These are phyloP conservation scores for Eupithecia dodoneata DNA, from an alignment of 2,888 invertebrate genomes.

Conservation along the genomic window DNA sequence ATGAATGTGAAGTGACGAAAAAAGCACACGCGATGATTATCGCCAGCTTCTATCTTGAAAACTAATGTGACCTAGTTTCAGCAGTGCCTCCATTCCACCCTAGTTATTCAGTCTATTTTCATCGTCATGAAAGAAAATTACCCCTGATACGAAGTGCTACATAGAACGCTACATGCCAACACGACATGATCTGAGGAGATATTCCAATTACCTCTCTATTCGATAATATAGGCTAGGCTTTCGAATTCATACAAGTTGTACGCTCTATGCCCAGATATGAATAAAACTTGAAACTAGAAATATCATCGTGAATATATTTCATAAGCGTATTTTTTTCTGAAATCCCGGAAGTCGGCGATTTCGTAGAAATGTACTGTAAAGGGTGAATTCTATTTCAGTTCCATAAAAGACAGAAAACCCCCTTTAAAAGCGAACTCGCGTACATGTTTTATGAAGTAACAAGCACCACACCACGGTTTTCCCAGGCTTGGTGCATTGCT, in stretches of 20 bases:
- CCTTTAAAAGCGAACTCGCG: constrained; percentile 17
- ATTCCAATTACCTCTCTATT: background rate
- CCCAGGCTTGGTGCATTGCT: constrained; percentile 79
- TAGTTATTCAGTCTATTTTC: constrained; percentile 28
- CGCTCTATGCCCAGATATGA: background rate
- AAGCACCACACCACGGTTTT: constrained; percentile 56
- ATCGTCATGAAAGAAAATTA: constrained; percentile 30
- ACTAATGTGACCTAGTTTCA: constrained; percentile 21
- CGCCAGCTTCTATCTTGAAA: constrained; percentile 18
- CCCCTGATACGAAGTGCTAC: constrained; percentile 22
- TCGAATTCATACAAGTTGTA: background rate
- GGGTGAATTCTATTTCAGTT: constrained; percentile 20
- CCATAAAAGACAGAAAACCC: constrained; percentile 1
- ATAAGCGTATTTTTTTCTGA: background rate
- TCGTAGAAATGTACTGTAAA: background rate
- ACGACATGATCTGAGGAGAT: background rate
- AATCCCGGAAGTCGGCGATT: background rate
- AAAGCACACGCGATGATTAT: constrained; percentile 17
- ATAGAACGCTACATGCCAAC: constrained; percentile 17
- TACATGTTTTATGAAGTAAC: constrained; percentile 36
- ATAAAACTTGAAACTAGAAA: background rate
- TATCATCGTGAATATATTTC: background rate
- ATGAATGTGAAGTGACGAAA: constrained; percentile 5
- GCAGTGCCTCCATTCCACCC: constrained; percentile 24
- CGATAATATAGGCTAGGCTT: background rate